phyloP scores from a whole-genome alignment of 30 jellyfish, hydroid and myxozoan species.

The Aurelia aurita region DNA sequence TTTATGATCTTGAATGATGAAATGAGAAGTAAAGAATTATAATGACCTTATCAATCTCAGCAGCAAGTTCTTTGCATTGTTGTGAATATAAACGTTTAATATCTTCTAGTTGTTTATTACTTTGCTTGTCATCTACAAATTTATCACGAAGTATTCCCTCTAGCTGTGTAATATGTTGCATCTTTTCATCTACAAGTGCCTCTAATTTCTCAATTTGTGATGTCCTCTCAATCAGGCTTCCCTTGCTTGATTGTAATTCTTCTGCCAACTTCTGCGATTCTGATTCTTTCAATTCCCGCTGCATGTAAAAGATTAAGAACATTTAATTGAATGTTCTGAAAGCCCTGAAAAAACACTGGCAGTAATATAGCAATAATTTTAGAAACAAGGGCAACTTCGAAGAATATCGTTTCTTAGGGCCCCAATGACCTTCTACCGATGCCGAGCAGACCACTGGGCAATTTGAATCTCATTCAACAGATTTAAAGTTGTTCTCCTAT shows the following conservation, averaged over 20 bases:
- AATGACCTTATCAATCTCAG: slow-evolving; percentile 67
- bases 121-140: slow-evolving; percentile 71
- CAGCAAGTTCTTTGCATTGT: slow-evolving; percentile 82
- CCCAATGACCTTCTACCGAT: too few species aligned
- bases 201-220: slow-evolving; percentile 43
- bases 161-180: slow-evolving; percentile 34
- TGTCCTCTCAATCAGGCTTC: slow-evolving; percentile 22
- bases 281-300: slow-evolving; percentile 30
- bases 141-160: slow-evolving; percentile 60
- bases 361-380: too few species aligned
- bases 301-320: background rate
- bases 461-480: too few species aligned
- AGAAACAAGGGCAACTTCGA: too few species aligned
- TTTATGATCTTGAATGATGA: too few species aligned
- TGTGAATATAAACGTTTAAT: slow-evolving; percentile 74
- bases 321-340: background rate
- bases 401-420: too few species aligned
- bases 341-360: background rate
- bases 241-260: slow-evolving; percentile 30
- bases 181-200: slow-evolving; percentile 41
- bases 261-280: slow-evolving; percentile 19
- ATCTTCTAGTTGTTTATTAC: slow-evolving; percentile 44
- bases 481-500: too few species aligned
- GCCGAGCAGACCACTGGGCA: too few species aligned
- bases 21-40: too few species aligned